Base-by-base conservation (phyloP, 2,888 invertebrate genomes). In the Prionchulus punctatus region DNA sequence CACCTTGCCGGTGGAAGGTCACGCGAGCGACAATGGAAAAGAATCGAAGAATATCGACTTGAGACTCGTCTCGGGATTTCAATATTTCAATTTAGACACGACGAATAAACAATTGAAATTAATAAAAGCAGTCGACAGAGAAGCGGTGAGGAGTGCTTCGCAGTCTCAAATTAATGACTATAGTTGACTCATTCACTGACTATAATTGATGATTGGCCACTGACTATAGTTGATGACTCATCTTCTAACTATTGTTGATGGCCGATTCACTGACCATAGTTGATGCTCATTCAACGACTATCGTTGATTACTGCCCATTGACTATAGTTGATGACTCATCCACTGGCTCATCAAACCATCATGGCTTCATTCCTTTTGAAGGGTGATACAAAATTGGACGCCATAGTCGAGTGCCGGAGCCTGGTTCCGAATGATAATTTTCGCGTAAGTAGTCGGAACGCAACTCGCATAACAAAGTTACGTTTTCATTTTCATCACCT, bases 101-200 rank as follows among this genome's bases (percentile, higher is more conserved):
- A 56, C 60, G 30, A 61, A 53, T 47, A 64, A 67, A 49, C 60
- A 64, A 47, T 53, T 67, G 53, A 58, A 60, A 2, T 57, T 67
- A 52, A 63, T 58, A 31, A 61, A 61, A 43, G 57, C 60, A 18
- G 49, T 68, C 49, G 67, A 67, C 54, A 57, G 67, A 3, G 67
- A 67, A 55, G 61, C 62, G 62, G 65, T 65, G 52, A 2, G 30
- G n/a, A n/a, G n/a, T n/a, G n/a, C n/a, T n/a, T n/a, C n/a, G n/a
- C n/a, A n/a, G n/a, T n/a, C n/a, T n/a, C n/a, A n/a, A n/a, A n/a
- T n/a, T n/a, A n/a, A n/a, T n/a, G n/a, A n/a, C n/a, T n/a, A n/a
- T n/a, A n/a, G n/a, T n/a, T n/a, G n/a, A n/a, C n/a, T n/a, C n/a
- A n/a, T n/a, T n/a, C n/a, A n/a, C n/a, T n/a, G n/a, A n/a, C n/a